These are phyloP conservation scores for Dolichotis patagonum DNA, from an alignment of 2,113 vertebrate species.

Conservation along the genomic window DNA sequence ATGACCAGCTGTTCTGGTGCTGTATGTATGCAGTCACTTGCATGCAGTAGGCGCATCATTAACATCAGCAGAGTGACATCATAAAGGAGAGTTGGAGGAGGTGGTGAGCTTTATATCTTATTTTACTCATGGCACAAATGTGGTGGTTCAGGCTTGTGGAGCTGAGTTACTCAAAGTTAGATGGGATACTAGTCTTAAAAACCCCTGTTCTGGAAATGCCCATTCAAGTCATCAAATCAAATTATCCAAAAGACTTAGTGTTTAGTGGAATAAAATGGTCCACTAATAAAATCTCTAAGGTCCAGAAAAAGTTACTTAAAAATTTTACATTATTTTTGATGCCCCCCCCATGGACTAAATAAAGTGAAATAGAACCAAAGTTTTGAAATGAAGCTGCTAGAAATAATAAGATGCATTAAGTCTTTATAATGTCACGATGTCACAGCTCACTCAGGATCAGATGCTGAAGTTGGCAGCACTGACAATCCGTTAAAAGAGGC, in stretches of 20 bases:
- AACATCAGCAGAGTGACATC: background rate
- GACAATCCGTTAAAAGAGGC: background rate
- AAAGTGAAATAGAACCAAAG: background rate
- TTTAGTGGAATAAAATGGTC: background rate
- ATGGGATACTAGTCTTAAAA: background rate
- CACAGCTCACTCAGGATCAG: background rate
- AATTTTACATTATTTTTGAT: background rate
- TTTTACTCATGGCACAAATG: too few species aligned
- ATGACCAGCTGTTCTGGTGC: rapidly evolving
- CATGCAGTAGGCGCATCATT: background rate
- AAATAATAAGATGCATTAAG: background rate
- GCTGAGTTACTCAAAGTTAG: background rate
- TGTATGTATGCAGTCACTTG: rapidly evolving
- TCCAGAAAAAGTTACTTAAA: background rate
- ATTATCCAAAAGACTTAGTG: background rate
- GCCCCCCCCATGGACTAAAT: background rate
- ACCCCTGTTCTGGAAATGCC: background rate
- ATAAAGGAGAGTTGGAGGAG: rapidly evolving
- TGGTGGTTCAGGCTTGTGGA: background rate
- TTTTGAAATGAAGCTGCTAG: background rate
- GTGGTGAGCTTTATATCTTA: background rate
- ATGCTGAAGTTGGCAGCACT: background rate
- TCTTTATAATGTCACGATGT: rapidly evolving
- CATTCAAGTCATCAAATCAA: background rate
- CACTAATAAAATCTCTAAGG: background rate